Evolutionary conservation across 2,888 invertebrate species (phyloP).

Genomic region (Clunio marinus): DNA sequence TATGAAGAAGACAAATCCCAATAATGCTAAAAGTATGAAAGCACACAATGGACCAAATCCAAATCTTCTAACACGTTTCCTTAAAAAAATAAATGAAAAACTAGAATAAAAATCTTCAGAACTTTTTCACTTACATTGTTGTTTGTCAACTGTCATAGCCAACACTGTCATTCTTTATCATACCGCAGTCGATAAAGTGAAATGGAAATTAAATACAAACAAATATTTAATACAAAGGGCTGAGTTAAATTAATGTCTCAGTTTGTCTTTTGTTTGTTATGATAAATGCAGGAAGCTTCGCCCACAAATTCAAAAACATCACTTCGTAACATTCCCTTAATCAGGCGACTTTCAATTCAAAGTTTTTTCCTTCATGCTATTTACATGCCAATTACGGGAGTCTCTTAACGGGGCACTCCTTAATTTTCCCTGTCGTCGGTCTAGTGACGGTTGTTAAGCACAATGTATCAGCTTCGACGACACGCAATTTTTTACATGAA

Average conservation of each 20-base stretch:
- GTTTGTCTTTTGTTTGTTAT: too few relatives aligned
- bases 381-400: conserved; percentile 29
- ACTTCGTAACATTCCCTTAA: too few relatives aligned
- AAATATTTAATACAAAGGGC: too few relatives aligned
- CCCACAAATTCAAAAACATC: too few relatives aligned
- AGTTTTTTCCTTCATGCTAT: neutral
- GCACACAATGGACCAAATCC: neutral
- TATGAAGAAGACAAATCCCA: conserved; percentile 13
- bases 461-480: neutral
- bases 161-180: neutral
- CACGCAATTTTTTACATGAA: conserved; percentile 4
- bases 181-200: neutral
- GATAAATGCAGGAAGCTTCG: too few relatives aligned
- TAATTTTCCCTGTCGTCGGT: neutral
- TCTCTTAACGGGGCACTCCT: conserved; percentile 32
- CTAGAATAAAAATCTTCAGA: too few relatives aligned
- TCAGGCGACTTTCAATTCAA: neutral
- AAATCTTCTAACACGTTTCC: neutral
- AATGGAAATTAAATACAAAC: conserved; percentile 20
- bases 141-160: neutral
- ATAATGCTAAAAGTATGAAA: neutral
- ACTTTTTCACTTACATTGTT: conserved; percentile 26
- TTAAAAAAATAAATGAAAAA: too few relatives aligned
- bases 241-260: too few relatives aligned
- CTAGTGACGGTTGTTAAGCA: neutral